phyloP scores from a whole-genome alignment of 2,113 vertebrate genomes.

The Poeciliopsis turrubarensis region DNA sequence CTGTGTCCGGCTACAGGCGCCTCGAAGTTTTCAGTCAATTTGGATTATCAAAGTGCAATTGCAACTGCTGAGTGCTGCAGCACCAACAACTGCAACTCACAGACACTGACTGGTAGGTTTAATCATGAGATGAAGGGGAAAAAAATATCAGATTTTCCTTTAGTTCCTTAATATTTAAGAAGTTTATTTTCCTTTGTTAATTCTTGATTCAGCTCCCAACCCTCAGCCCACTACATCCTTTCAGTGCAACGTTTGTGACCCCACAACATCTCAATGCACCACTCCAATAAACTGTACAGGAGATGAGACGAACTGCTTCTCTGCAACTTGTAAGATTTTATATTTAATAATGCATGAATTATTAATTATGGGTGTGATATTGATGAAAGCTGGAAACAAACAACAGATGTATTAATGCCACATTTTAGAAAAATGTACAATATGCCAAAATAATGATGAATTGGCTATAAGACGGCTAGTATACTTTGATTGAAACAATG shows the following conservation, averaged over 20 bases:
- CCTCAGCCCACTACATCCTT: not conserved
- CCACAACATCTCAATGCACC: not conserved
- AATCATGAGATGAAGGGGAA: not conserved
- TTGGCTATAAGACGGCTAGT: no score
- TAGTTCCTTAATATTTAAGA: no score
- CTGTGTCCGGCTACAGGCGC: not conserved
- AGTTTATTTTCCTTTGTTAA: not conserved
- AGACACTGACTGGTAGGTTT: not conserved
- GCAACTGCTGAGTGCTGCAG: conserved; percentile 3
- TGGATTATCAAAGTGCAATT: not conserved
- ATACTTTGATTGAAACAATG: no score
- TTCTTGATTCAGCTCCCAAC: not conserved
- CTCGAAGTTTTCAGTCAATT: not conserved
- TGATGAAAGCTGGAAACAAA: no score
- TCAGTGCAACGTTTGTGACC: not conserved
- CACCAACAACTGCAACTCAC: conserved; percentile 18
- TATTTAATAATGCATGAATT: no score
- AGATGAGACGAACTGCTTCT: not conserved
- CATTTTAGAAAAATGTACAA: no score
- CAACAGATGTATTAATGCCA: no score
- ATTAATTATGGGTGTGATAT: no score
- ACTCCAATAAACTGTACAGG: not conserved
- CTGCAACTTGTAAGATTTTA: not conserved
- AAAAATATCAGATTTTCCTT: no score
- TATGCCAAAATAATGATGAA: no score